Percentiles rank a stretch among this genome's conserved stretches.
Evolutionary conservation across 2,888 invertebrate species (phyloP).

Genomic region (Rhagium mordax): DNA sequence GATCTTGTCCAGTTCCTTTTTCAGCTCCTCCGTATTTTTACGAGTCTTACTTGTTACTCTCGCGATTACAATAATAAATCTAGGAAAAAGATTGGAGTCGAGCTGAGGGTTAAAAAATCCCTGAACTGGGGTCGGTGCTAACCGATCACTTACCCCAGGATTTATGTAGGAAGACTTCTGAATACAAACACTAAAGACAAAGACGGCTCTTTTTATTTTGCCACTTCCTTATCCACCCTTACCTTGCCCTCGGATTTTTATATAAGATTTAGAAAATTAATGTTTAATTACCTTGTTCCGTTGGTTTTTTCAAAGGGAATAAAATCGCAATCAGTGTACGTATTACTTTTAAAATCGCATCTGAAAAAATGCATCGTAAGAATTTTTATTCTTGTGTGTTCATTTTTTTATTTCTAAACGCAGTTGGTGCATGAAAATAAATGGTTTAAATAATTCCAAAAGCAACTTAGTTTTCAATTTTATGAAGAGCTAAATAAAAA

Average conservation of each 20-base stretch:
- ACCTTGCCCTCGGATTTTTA: conserved; percentile 42
- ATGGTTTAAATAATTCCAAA: too few species aligned
- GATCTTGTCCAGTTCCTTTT: conserved; percentile 40
- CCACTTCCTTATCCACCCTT: conserved; percentile 43
- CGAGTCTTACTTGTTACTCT: conserved; percentile 67
- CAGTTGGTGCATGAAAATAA: too few species aligned
- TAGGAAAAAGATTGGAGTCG: conserved; percentile 67
- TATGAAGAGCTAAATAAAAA: too few species aligned
- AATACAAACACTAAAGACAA: conserved; percentile 65
- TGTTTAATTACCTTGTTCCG: conserved; percentile 47
- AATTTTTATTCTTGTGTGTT: too few species aligned
- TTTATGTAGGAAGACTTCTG: conserved; percentile 69
- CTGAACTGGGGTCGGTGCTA: conserved; percentile 68
- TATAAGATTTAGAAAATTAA: conserved; percentile 44
- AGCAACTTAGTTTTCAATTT: too few species aligned
- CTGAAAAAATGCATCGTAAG: too few species aligned
- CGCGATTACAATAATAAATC: conserved; percentile 70
- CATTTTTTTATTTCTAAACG: too few species aligned
- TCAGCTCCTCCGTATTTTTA: conserved; percentile 41
- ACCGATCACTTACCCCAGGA: conserved; percentile 70
- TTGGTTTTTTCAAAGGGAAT: neutral
- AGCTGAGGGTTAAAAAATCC: conserved; percentile 68
- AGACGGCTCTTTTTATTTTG: conserved; percentile 53
- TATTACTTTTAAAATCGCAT: neutral
- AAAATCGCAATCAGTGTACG: neutral